Conservation (phyloP, 2,888 invertebrate genomes). For the Anthophora plumipes region DNA sequence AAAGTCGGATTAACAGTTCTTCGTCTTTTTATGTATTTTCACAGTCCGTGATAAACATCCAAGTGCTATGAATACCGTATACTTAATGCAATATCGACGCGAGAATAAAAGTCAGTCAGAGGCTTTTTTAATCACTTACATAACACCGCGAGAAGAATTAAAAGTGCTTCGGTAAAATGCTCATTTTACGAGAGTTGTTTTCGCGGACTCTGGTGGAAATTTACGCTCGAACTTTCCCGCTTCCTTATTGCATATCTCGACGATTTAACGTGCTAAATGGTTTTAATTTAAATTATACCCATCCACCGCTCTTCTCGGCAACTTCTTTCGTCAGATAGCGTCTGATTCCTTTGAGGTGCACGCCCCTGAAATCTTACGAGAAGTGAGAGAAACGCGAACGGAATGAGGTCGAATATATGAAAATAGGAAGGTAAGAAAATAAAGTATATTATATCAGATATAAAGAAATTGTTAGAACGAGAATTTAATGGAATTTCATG, state of each 20-base stretch:
- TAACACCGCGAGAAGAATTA: slow-evolving; percentile 33
- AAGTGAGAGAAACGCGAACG: not conserved
- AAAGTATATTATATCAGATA: no score
- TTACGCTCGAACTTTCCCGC: slow-evolving; percentile 54
- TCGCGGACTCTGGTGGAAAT: slow-evolving; percentile 31
- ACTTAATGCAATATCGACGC: not conserved
- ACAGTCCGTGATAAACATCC: no score
- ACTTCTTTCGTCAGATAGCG: slow-evolving; percentile 13
- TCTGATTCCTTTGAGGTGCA: slow-evolving; percentile 1
- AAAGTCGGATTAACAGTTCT: no score
- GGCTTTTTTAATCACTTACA: slow-evolving; percentile 31
- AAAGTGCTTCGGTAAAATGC: slow-evolving; percentile 48
- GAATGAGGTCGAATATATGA: not conserved
- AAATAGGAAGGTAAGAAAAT: no score
- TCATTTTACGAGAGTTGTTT: slow-evolving; percentile 58
- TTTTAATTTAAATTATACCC: slow-evolving; percentile 57
- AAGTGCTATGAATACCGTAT: not conserved
- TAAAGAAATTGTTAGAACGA: no score
- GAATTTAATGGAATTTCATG: no score
- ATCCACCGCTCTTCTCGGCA: slow-evolving; percentile 13
- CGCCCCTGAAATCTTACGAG: not conserved
- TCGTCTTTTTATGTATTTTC: no score
- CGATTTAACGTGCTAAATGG: slow-evolving; percentile 52
- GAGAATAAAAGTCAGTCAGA: not conserved
- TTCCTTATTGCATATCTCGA: slow-evolving; percentile 45